Evolutionary conservation across 2,113 vertebrate genomes (phyloP).

Genomic region (Danio rerio): DNA sequence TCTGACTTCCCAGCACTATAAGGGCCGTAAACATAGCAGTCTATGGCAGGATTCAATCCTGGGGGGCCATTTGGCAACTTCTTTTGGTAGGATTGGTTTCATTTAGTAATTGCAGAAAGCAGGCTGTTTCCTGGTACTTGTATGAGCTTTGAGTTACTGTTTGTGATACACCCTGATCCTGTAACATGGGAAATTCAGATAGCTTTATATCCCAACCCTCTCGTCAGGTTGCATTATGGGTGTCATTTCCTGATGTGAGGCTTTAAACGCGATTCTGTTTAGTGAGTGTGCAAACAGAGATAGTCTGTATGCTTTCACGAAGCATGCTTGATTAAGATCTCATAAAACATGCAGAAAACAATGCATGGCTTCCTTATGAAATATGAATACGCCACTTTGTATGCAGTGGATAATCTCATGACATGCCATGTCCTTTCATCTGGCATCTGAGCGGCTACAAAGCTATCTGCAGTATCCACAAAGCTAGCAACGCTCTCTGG

Average conservation of each 20-base stretch:
- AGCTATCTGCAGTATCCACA: conserved; percentile 5
- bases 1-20: conserved; percentile 31
- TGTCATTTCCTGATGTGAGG: conserved; percentile 11
- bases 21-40: conserved; percentile 20
- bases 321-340: conserved; percentile 19
- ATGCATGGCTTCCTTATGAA: conserved; percentile 42
- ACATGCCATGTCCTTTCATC: conserved; percentile 13
- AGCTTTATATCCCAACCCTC: conserved; percentile 28
- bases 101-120: conserved; percentile 40
- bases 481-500: not conserved
- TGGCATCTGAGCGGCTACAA: conserved; percentile 4
- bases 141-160: conserved; percentile 31
- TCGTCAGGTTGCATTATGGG: conserved; percentile 6
- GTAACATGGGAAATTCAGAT: conserved; percentile 50
- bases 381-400: conserved; percentile 53
- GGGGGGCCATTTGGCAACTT: conserved; percentile 42
- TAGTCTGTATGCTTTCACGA: not conserved
- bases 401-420: conserved; percentile 29
- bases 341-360: conserved; percentile 43
- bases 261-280: not conserved
- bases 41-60: conserved; percentile 45
- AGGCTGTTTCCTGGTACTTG: conserved; percentile 42
- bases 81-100: conserved; percentile 43
- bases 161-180: conserved; percentile 40
- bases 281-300: not conserved